Percentiles rank a stretch among this genome's conserved stretches.
Evolutionary conservation across 1,140 invertebrate species (phyloP).

Genomic region (Leptinotarsa undecemlineata): DNA sequence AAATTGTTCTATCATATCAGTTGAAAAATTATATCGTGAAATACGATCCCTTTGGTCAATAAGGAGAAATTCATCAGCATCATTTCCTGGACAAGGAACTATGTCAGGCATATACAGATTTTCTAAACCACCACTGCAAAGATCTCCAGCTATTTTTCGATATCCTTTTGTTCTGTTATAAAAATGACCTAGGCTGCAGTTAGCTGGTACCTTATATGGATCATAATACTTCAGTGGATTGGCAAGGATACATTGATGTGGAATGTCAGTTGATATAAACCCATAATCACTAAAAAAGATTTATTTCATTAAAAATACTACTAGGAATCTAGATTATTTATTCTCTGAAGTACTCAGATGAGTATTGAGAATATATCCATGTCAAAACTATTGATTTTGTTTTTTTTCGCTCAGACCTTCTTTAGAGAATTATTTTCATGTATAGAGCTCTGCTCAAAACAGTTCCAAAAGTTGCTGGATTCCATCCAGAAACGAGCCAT

Average conservation of each 20-base stretch:
- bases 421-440: no score
- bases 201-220: slow-evolving; percentile 67
- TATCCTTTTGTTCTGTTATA: slow-evolving; percentile 87
- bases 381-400: no score
- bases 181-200: slow-evolving; percentile 71
- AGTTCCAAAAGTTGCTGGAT: no score
- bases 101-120: slow-evolving; percentile 70
- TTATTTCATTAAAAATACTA: not conserved
- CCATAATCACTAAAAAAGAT: slow-evolving; percentile 60
- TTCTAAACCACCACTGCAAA: slow-evolving; percentile 72
- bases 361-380: no score
- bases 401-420: no score
- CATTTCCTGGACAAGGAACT: slow-evolving; percentile 68
- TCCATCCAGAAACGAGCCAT: no score
- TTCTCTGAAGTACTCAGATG: no score
- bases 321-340: no score
- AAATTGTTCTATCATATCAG: slow-evolving; percentile 64
- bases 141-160: slow-evolving; percentile 79
- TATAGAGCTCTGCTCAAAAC: no score
- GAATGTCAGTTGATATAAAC: slow-evolving; percentile 45
- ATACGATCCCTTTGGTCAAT: slow-evolving; percentile 77
- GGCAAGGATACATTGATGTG: slow-evolving; percentile 65
- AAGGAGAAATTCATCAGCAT: slow-evolving; percentile 75
- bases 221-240: slow-evolving; percentile 62
- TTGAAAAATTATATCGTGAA: slow-evolving; percentile 70